Base-by-base conservation (phyloP, 2,113 vertebrate genomes). In the Oreocharis arfaki region DNA sequence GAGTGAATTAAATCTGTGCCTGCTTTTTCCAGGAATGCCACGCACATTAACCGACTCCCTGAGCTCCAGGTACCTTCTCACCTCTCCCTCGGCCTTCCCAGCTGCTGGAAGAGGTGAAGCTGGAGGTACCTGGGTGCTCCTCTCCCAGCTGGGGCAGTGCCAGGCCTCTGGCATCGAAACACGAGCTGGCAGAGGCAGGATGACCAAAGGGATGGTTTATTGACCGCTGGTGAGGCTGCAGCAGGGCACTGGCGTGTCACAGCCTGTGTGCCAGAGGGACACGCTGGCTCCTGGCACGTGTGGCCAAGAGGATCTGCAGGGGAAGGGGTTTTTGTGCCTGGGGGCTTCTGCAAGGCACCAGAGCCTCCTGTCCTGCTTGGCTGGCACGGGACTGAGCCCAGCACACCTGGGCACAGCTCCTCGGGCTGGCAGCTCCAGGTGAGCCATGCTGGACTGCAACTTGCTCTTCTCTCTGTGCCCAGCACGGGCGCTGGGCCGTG, bases 51-150 rank as follows among this genome's bases (percentile, higher is more conserved):
- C 84, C 81, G 26, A n/a, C 44, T 65, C 68, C 84, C 53, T 19
- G 91, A 60, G 84, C 65, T 83, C 71, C 87, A 59, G 68, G 71
- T 65, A 73, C 52, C 47, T 91, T 84, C 91, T 93, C 33, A 6
- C 55, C 37, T 41, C 89, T 91, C 59, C 53, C 65, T 80, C 3
- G 0, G 71, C 67, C 64, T 67, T 44, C 76, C 9, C 92, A 21
- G 82, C 70, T 73, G 41, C 7, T 41, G 95, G 52, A 24, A 85
- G 53, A 75, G 78, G 65, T 27, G 87, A 46, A 85, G 70, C 39
- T 28, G 83, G 30, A 46, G 87, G 65, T 41, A 13, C 14, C 35
- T 13, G 59, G 6, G 67, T 11, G 13, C 49, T 92, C 46, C 52
- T n/a, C 39, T 53, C 83, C 65, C 84, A 71, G 55, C 16, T 27